These are phyloP conservation scores for Nicator chloris DNA, from an alignment of 2,113 vertebrate species.

Conservation along the genomic window DNA sequence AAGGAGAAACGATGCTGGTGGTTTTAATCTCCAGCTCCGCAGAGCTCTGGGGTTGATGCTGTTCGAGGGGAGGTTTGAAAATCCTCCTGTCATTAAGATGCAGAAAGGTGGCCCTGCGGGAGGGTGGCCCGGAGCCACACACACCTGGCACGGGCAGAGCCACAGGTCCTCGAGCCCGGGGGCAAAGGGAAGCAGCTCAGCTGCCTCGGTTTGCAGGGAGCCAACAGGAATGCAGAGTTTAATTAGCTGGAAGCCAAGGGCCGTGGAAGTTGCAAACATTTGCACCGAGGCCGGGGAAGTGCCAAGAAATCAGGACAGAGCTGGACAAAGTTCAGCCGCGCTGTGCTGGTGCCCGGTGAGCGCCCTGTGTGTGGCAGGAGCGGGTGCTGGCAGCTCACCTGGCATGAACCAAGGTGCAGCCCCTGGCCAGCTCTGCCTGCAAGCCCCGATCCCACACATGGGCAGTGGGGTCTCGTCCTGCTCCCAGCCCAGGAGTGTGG, in stretches of 20 bases:
- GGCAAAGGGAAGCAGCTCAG: background rate
- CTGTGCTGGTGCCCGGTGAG: background rate
- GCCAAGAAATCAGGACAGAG: background rate
- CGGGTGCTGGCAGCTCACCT: background rate
- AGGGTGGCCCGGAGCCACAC: background rate
- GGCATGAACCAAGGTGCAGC: background rate
- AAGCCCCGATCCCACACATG: accelerated
- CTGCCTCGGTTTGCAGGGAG: background rate
- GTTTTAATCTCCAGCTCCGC: background rate
- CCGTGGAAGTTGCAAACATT: background rate
- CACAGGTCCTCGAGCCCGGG: background rate
- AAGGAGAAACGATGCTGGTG: background rate
- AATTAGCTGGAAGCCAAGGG: conserved; percentile 9
- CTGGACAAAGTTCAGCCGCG: background rate
- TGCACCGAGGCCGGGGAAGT: background rate
- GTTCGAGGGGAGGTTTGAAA: background rate
- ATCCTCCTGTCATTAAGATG: background rate
- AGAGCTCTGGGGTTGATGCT: background rate
- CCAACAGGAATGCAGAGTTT: background rate
- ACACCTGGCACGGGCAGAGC: background rate
- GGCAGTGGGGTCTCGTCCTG: background rate
- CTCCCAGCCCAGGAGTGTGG: background rate
- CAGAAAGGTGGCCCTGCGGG: background rate
- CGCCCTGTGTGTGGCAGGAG: background rate
- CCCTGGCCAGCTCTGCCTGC: background rate